Percentiles rank a stretch among this genome's conserved stretches.
Conservation (phyloP, 2,113 vertebrate genomes). For the Ceyx margarethae region DNA sequence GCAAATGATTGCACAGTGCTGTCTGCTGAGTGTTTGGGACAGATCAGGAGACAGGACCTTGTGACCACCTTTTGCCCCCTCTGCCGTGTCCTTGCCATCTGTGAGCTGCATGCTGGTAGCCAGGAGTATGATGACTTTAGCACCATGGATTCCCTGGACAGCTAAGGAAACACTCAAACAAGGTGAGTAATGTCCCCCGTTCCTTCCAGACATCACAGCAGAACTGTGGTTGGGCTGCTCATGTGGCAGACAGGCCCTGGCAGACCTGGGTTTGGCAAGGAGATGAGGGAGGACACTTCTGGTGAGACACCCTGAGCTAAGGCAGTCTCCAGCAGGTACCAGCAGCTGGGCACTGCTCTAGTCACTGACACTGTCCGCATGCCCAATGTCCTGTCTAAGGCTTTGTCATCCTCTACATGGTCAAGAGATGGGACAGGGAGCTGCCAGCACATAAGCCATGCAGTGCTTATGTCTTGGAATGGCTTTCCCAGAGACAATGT, state of each 20-base stretch:
- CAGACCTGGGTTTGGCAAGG: background rate
- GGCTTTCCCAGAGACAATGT: background rate
- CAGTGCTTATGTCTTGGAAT: background rate
- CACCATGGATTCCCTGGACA: background rate
- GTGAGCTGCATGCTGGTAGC: background rate
- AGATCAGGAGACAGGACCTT: background rate
- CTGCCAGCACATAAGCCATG: background rate
- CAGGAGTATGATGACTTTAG: background rate
- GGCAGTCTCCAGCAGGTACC: background rate
- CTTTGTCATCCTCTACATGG: background rate
- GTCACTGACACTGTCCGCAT: fast-evolving
- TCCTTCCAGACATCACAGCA: background rate
- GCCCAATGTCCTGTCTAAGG: background rate
- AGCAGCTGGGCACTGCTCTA: background rate
- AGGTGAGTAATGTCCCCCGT: background rate
- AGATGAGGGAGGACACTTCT: background rate
- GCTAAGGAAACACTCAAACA: background rate
- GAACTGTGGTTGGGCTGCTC: background rate
- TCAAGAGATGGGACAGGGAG: background rate
- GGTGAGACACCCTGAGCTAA: background rate
- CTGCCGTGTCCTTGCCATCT: background rate
- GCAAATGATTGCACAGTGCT: background rate
- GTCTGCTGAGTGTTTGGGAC: background rate
- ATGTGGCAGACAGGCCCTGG: fast-evolving
- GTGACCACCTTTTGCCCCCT: background rate